Conservation (phyloP, 1,140 invertebrate genomes). For the Choristoneura fumiferana region DNA sequence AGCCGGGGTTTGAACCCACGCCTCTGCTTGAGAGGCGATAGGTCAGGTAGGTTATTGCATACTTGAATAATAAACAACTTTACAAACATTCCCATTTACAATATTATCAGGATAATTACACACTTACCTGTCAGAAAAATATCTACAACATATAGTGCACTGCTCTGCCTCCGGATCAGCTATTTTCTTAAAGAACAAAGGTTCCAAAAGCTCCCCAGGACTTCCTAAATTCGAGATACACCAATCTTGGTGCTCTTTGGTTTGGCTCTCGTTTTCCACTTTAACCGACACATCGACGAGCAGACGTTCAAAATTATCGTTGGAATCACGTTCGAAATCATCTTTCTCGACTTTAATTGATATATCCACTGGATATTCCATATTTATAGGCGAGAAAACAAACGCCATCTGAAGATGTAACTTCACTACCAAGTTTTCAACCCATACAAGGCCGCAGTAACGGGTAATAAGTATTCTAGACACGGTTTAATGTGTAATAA, state of each 20-base stretch:
- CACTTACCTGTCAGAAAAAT: neutral
- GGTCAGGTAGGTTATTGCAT: too few species aligned
- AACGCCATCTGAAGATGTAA: too few species aligned
- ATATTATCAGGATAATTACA: too few species aligned
- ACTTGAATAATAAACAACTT: too few species aligned
- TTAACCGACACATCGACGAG: neutral
- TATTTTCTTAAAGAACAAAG: neutral
- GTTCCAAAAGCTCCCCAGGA: neutral
- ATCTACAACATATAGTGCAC: neutral
- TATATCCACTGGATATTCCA: neutral
- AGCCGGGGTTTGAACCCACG: too few species aligned
- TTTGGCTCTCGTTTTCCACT: neutral
- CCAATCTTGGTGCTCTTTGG: neutral
- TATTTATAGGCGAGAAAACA: neutral
- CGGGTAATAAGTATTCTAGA: too few species aligned
- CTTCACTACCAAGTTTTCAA: too few species aligned
- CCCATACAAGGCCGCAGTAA: too few species aligned
- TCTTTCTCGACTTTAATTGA: neutral
- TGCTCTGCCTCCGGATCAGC: neutral
- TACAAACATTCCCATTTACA: too few species aligned
- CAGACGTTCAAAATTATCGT: neutral
- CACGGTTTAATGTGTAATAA: too few species aligned
- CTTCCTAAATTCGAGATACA: slow-evolving; percentile 1
- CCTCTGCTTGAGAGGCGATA: too few species aligned
- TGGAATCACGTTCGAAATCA: neutral